Evolutionary conservation across 2,888 invertebrate genomes (phyloP), one percentile per base, ranked within the genome.

Genomic region (Darwinula stevensoni): DNA sequence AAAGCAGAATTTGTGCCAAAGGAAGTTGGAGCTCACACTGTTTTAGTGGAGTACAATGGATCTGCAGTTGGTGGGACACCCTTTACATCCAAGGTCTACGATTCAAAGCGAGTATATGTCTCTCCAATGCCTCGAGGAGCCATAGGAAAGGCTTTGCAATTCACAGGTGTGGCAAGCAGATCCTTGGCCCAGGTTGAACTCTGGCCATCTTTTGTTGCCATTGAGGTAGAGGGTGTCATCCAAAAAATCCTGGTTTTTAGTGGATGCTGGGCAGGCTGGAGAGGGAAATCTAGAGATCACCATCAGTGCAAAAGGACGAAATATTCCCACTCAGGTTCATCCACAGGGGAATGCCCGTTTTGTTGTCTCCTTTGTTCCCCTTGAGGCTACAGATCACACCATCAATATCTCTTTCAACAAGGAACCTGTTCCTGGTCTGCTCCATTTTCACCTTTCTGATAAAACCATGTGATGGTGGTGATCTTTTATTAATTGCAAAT

Each of bases 361-460:
- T 55, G 73, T 82, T 38, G 94, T 94, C 36, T 84, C 86, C 43
- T 97, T 94, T 52, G 71, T 84, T 38, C 91, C 94, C 32, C 73
- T 80, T 17, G 80, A 84, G 51, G 68, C 80, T 18, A 80, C 80
- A 48, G 75, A 82, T 49, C 91, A 94, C 55, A 67, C 76, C 36
- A 80, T 94, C 43, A 84, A 84, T 57, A 88, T 97, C 37, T 82
- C 84, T 36, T 97, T 97, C 54, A 97, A 94, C 55, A 84, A 86
- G 54, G 67, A 74, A 50, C 59, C 58, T 42, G 58, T 61, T n/a
- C 52, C 54, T 40, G 56, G 54, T 51, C 42, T 36, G 33, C 29
- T n/a, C n/a, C n/a, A n/a, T n/a, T 3, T 17, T 28, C 11, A 26
- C 16, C 5, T 12, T 28, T n/a, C n/a, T n/a, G n/a, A n/a, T n/a